phyloP scores from a whole-genome alignment of 2,113 vertebrate genomes.

The Oncorhynchus clarkii region DNA sequence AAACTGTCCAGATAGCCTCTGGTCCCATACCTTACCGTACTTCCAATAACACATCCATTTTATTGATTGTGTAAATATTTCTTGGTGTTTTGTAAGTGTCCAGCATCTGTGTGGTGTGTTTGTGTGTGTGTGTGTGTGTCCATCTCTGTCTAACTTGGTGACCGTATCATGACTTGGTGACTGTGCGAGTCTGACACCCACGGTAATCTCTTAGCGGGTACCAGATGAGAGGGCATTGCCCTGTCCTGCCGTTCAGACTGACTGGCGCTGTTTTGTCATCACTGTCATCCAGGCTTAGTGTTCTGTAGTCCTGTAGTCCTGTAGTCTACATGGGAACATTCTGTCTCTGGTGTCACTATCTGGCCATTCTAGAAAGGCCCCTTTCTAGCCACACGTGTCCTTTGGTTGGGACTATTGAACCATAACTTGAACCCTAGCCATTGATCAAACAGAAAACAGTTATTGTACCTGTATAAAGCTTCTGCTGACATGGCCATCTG shows the following conservation, averaged over 20 bases:
- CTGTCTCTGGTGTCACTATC: constrained; percentile 10
- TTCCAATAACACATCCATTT: background rate
- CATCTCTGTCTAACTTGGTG: background rate
- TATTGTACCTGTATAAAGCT: too few species aligned
- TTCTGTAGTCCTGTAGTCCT: constrained; percentile 53
- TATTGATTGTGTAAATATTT: too few species aligned
- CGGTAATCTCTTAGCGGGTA: constrained; percentile 44
- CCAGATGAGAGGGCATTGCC: constrained; percentile 44
- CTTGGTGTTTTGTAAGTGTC: too few species aligned
- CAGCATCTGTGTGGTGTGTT: background rate
- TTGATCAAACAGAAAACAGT: background rate
- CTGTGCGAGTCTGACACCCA: constrained; percentile 53
- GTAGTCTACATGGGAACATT: constrained; percentile 9
- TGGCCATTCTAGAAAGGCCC: background rate
- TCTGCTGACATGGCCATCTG: background rate
- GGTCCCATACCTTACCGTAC: background rate
- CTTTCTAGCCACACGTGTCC: background rate
- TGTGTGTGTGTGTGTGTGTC: background rate
- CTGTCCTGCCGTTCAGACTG: constrained; percentile 47
- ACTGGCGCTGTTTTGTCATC: constrained; percentile 58
- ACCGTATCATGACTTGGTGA: constrained; percentile 6
- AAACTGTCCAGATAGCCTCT: background rate
- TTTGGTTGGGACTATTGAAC: background rate
- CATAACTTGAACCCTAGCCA: background rate
- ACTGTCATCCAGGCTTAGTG: constrained; percentile 23